Evolutionary conservation across 2,888 invertebrate species (phyloP).

Genomic region (Dorcus hopei): DNA sequence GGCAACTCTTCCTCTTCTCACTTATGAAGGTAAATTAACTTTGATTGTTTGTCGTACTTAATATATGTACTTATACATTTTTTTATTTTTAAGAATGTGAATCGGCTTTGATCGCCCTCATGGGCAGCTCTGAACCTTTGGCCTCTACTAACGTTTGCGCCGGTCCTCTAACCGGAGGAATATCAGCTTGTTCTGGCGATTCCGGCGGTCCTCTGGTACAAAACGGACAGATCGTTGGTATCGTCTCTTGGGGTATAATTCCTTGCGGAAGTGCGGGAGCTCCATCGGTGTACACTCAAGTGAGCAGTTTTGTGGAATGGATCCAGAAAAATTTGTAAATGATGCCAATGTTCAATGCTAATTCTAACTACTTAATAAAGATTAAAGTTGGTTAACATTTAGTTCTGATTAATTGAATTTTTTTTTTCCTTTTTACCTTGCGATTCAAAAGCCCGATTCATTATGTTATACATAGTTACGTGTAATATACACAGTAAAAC

Average conservation of each 20-base stretch:
- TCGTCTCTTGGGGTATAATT: slow-evolving; percentile 56
- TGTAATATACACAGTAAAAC: too few species aligned
- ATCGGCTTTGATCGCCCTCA: slow-evolving; percentile 9
- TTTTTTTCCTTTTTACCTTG: background rate
- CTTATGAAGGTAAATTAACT: slow-evolving; percentile 3
- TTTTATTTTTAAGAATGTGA: slow-evolving; percentile 11
- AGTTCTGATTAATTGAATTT: background rate
- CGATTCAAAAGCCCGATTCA: too few species aligned
- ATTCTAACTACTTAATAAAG: background rate
- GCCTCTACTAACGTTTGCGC: slow-evolving; percentile 51
- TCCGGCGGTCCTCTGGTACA: slow-evolving; percentile 57
- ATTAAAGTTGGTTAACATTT: background rate
- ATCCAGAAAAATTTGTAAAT: slow-evolving; percentile 34
- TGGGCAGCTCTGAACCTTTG: slow-evolving; percentile 14
- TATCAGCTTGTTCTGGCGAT: slow-evolving; percentile 55
- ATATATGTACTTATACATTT: background rate
- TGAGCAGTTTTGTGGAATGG: slow-evolving; percentile 51
- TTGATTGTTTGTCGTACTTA: background rate
- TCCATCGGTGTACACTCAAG: slow-evolving; percentile 55
- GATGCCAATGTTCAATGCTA: too few species aligned
- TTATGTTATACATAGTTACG: too few species aligned
- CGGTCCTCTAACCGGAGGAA: slow-evolving; percentile 50
- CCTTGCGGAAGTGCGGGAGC: slow-evolving; percentile 55
- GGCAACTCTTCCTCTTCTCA: slow-evolving; percentile 14
- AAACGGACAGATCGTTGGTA: slow-evolving; percentile 42